Evolutionary conservation across 2,888 invertebrate species (phyloP), one percentile per base, ranked within the genome.

Genomic region (Amphipyra tragopoginis): DNA sequence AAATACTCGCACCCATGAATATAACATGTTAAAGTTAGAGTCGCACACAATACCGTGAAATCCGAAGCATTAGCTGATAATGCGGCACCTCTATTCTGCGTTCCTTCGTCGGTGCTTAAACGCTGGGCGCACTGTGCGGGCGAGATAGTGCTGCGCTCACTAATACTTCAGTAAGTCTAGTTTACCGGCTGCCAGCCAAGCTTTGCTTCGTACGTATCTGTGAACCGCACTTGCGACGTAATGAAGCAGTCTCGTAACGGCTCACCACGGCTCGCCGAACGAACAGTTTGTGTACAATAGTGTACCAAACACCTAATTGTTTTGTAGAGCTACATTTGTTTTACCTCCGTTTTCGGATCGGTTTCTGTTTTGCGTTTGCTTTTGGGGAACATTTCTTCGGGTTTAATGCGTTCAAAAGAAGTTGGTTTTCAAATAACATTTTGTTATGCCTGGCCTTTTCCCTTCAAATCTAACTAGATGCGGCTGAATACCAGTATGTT

Each of bases 121-220:
- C 68, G 69, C 53, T 52, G 55, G 43, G 58, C 62, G 63, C 69
- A 60, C 78, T 82, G 84, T 66, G 63, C 74, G 60, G 59, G 42
- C 40, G 77, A 75, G 86, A 86, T 86, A 86, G 82, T 78, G 78
- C 75, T 69, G 60, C 72, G 47, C 61, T 68, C 78, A 72, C 82
- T 87, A 87, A 87, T 86, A 85, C 86, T 84, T 80, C 72, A 80
- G 82, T 86, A 86, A 86, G 86, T 84, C 83, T 81, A 80, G 80
- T 67, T 77, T 65, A 70, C 70, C 69, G 71, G 59, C 75, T 75
- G 77, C 83, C 69, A 77, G 65, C 77, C 69, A 71, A 65, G 80
- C 79, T 80, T 84, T 80, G 76, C 73, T 70, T 61, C 71, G 74
- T 54, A 76, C 69, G 79, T 84, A 86, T 86, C 82, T 85, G 73